phyloP scores from a whole-genome alignment of 1,140 invertebrate genomes.

The Steinernema khuongi region DNA sequence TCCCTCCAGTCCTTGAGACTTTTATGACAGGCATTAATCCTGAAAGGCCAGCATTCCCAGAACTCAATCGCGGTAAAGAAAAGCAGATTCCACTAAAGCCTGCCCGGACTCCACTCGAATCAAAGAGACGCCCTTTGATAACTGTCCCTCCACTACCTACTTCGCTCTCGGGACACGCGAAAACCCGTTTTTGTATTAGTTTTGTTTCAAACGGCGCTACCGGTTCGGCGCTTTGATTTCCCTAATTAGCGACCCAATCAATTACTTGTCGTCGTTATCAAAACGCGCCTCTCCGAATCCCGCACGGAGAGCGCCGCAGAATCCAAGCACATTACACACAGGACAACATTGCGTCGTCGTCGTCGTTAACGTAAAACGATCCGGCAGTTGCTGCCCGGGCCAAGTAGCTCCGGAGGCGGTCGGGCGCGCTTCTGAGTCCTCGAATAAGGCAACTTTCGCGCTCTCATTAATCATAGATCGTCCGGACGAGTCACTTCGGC shows the following conservation, averaged over 20 bases:
- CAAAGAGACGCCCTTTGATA: not conserved
- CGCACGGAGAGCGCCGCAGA: too few relatives aligned
- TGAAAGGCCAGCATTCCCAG: too few relatives aligned
- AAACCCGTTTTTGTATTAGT: not conserved
- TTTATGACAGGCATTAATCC: too few relatives aligned
- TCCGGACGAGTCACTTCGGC: not conserved
- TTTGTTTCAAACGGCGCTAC: not conserved
- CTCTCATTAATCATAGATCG: constrained; percentile 17
- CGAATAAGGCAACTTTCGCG: constrained; percentile 6
- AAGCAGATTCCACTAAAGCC: not conserved
- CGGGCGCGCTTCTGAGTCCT: not conserved
- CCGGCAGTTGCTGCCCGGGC: too few relatives aligned
- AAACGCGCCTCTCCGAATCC: too few relatives aligned
- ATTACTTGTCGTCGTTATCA: not conserved
- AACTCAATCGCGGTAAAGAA: too few relatives aligned
- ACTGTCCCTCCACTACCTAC: not conserved
- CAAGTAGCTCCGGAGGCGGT: too few relatives aligned
- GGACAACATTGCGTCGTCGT: not conserved
- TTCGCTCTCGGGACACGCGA: not conserved
- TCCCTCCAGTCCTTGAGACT: too few relatives aligned
- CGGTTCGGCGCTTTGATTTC: not conserved
- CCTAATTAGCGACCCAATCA: not conserved
- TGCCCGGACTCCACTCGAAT: not conserved
- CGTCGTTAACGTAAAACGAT: constrained; percentile 7
- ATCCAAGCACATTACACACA: not conserved